Conservation (phyloP, 2,888 invertebrate genomes). For the Conus canariensis region DNA sequence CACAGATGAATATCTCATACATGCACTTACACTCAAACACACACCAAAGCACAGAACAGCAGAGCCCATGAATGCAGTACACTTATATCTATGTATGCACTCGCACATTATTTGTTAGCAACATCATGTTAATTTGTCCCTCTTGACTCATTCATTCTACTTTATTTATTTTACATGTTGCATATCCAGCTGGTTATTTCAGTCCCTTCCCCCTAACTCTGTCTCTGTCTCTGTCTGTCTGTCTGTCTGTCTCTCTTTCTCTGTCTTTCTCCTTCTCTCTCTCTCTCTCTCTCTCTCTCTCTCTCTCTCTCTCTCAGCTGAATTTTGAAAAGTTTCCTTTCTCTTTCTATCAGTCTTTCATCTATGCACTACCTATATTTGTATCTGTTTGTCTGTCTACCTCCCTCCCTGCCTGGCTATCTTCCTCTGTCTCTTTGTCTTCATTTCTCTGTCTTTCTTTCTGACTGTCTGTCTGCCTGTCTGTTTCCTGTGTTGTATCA, state of each 20-base stretch:
- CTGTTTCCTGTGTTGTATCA: not conserved
- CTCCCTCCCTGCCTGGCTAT: not conserved
- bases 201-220: not conserved
- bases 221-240: conserved; percentile 17
- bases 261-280: conserved; percentile 30
- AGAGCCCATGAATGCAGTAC: too few species aligned
- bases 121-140: too few species aligned
- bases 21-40: too few species aligned
- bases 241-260: conserved; percentile 28
- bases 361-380: not conserved
- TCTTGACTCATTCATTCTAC: too few species aligned
- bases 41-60: too few species aligned
- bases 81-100: too few species aligned
- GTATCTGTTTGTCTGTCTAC: not conserved
- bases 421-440: not conserved
- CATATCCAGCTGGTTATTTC: too few species aligned
- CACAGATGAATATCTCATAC: too few species aligned
- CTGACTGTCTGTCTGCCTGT: not conserved
- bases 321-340: too few species aligned
- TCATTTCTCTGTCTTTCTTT: not conserved
- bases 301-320: conserved; percentile 34
- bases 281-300: conserved; percentile 37
- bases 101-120: too few species aligned
- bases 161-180: too few species aligned
- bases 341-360: conserved; percentile 24